Evolutionary conservation across 2,888 invertebrate species (phyloP), one percentile per base, ranked within the genome.

Genomic region (Parasteatoda lunata): DNA sequence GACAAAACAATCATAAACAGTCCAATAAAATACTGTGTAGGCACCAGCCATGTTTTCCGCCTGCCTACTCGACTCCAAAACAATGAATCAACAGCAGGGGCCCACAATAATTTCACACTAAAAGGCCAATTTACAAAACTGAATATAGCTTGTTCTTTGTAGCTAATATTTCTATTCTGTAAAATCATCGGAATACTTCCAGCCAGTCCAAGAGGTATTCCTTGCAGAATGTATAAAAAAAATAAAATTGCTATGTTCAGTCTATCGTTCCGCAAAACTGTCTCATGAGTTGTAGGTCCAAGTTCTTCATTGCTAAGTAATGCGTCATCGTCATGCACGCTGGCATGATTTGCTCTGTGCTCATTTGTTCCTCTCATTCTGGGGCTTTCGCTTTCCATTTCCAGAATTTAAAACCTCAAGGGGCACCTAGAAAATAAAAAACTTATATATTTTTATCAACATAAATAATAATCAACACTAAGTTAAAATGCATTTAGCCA

Each of bases 181-280:
- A 99, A 93, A 79, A 99, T 94, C 96, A 99, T 97, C 0, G 99
- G 99, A 90, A 99, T 95, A 51, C 98, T 97, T 45, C 96, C 96
- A 68, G 97, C 97, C 51, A 99, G 93, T 0, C 99, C 99, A 4
- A 99, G 93, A 0, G 99, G 99, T 91, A 94, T 93, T 64, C 99
- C 99, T 94, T 98, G 97, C 30, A 91, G 82, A 68, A 99, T 94
- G 91, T 99, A 99, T 5, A 99, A 93, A 92, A 98, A 97, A 89
- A 98, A 94, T 73, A 99, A 93, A 86, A 99, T 94, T 13, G 95
- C 94, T 90, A 98, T 96, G 91, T 97, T 98, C 5, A 89, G 75
- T 79, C 91, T 91, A 89, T 93, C 93, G 15, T 86, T 84, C 45
- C 59, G 59, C 9, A 59, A n/a, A 59, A 13, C n/a, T 59, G 59